A percentile compares a stretch with the other conserved stretches of the same genome.
Conservation (phyloP, 2,888 invertebrate genomes). For the Rutpela maculata region DNA sequence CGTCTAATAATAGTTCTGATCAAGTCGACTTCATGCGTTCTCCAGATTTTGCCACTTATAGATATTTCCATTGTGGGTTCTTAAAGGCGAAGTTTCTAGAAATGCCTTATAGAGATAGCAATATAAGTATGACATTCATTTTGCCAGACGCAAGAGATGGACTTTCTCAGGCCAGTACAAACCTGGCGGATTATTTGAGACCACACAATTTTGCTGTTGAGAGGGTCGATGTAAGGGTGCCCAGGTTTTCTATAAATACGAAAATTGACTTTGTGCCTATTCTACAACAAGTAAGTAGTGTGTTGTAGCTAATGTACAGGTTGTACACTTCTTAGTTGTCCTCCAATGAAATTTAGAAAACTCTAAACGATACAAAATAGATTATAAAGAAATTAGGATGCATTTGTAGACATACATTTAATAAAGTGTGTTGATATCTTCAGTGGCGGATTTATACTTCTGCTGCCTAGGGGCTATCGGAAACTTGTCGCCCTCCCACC, state of each 20-base stretch:
- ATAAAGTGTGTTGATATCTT: too few relatives aligned
- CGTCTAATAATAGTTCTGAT: slow-evolving; percentile 48
- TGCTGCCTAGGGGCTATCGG: too few relatives aligned
- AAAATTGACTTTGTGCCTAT: slow-evolving; percentile 57
- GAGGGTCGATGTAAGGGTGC: slow-evolving; percentile 55
- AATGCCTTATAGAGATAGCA: slow-evolving; percentile 58
- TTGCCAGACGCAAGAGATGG: slow-evolving; percentile 60
- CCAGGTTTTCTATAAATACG: slow-evolving; percentile 58
- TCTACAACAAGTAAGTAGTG: slow-evolving; percentile 57
- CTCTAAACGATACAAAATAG: too few relatives aligned
- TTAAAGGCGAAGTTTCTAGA: slow-evolving; percentile 63
- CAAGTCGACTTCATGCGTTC: slow-evolving; percentile 62
- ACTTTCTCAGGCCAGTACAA: slow-evolving; percentile 49
- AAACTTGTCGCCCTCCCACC: too few relatives aligned
- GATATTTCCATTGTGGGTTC: slow-evolving; percentile 54
- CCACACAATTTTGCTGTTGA: slow-evolving; percentile 46
- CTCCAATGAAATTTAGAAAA: too few relatives aligned
- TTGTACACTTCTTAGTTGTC: too few relatives aligned
- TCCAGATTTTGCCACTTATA: slow-evolving; percentile 55
- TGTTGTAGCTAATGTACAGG: not conserved
- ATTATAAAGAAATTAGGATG: too few relatives aligned
- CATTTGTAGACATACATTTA: too few relatives aligned
- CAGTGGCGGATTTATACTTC: too few relatives aligned
- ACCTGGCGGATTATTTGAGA: slow-evolving; percentile 48
- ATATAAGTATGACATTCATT: slow-evolving; percentile 59